Percentiles rank a stretch among this genome's conserved stretches.
These are phyloP conservation scores for Cydia splendana DNA, from an alignment of 1,140 invertebrate genomes.

Conservation along the genomic window DNA sequence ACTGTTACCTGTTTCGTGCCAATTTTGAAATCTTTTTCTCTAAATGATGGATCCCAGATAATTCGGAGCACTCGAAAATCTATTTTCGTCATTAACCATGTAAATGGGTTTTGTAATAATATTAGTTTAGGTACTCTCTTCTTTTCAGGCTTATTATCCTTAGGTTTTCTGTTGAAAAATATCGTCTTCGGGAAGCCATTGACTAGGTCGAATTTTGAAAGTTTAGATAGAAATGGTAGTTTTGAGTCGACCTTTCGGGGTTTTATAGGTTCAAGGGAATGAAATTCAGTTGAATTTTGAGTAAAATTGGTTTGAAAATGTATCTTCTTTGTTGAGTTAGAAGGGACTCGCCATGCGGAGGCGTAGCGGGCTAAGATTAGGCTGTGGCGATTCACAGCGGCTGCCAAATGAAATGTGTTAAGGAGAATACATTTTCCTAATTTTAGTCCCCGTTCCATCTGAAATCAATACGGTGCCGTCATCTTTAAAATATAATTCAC, in stretches of 20 bases:
- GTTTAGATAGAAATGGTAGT: conserved; percentile 39
- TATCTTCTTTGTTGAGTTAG: neutral
- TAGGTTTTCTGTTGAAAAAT: conserved; percentile 48
- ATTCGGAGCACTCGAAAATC: conserved; percentile 64
- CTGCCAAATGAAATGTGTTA: neutral
- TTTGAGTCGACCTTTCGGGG: conserved; percentile 38
- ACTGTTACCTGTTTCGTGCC: conserved; percentile 65
- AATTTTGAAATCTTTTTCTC: conserved; percentile 67
- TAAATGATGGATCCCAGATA: conserved; percentile 67
- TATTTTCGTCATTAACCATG: conserved; percentile 70
- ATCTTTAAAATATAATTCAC: too few species aligned
- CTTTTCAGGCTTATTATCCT: conserved; percentile 44
- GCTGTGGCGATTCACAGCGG: conserved; percentile 1
- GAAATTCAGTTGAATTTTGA: conserved; percentile 37
- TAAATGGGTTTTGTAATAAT: conserved; percentile 70
- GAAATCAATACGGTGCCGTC: neutral
- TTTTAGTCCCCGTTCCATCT: conserved; percentile 15
- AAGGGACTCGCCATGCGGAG: neutral
- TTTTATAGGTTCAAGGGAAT: conserved; percentile 45
- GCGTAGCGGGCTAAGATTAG: neutral
- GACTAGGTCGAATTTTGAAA: conserved; percentile 37
- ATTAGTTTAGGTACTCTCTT: conserved; percentile 65
- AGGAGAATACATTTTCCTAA: conserved; percentile 14
- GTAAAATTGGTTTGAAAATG: conserved; percentile 12
- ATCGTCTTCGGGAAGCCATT: conserved; percentile 51